Evolutionary conservation across 2,113 vertebrate species (phyloP).

Genomic region (Micronycteris hirsuta): DNA sequence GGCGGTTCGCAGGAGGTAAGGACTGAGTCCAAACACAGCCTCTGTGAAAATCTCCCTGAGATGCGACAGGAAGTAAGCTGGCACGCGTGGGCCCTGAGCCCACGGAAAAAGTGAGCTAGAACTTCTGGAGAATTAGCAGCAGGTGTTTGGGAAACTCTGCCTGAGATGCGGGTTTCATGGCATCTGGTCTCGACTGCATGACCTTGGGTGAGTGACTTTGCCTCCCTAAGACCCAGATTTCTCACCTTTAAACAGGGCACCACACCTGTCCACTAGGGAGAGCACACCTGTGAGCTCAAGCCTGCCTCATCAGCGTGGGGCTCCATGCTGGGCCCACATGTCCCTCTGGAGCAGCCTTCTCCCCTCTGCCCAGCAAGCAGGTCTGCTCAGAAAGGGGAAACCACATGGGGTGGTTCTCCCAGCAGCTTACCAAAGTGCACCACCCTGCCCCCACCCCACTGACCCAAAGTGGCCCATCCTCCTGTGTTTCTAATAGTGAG

Average conservation of each 20-base stretch:
- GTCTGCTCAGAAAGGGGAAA: neutral
- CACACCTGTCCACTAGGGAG: neutral
- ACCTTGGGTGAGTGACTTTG: neutral
- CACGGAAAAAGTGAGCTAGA: accelerated
- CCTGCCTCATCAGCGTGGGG: accelerated
- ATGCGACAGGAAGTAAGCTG: neutral
- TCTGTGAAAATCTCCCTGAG: neutral
- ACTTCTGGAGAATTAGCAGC: neutral
- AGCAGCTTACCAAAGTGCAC: neutral
- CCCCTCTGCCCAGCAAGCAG: accelerated
- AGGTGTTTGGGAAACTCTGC: neutral
- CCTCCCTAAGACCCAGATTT: neutral
- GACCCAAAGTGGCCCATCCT: neutral
- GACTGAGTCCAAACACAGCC: neutral
- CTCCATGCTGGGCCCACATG: accelerated
- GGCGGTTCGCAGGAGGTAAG: neutral
- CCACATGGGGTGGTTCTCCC: neutral
- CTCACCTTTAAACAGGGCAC: neutral
- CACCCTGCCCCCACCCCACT: neutral
- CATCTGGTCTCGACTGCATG: neutral
- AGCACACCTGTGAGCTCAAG: neutral
- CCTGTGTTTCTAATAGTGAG: neutral
- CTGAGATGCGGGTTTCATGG: neutral
- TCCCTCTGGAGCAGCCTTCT: neutral
- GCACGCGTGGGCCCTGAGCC: neutral